Evolutionary conservation across 2,888 invertebrate genomes (phyloP).

Genomic region (Calameuta filiformis): DNA sequence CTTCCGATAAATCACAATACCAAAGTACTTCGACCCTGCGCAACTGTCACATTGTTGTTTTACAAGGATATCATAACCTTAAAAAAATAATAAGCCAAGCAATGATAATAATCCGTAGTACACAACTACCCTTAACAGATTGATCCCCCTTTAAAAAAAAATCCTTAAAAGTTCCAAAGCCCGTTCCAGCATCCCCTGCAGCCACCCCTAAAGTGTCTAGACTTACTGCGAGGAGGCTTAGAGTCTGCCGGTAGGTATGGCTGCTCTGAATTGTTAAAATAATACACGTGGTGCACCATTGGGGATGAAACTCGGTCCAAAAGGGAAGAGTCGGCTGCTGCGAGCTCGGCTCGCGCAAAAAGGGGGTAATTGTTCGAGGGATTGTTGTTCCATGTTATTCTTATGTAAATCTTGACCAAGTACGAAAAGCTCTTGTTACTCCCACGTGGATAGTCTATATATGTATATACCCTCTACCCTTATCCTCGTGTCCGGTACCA

Average conservation of each 20-base stretch:
- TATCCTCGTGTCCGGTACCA: neutral
- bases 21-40: neutral
- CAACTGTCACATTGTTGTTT: neutral
- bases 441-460: neutral
- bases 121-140: neutral
- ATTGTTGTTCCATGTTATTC: slow-evolving; percentile 62
- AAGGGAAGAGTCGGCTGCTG: slow-evolving; percentile 16
- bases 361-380: slow-evolving; percentile 59
- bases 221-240: neutral
- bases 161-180: neutral
- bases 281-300: neutral
- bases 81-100: neutral
- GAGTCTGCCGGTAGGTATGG: neutral
- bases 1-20: neutral
- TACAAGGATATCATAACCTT: neutral
- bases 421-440: slow-evolving; percentile 13
- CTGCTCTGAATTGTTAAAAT: neutral
- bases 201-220: neutral
- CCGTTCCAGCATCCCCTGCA: neutral
- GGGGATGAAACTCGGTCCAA: slow-evolving; percentile 6
- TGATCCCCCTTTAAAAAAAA: neutral
- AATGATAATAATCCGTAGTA: neutral
- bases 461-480: neutral
- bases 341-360: slow-evolving; percentile 44
- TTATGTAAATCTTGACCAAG: slow-evolving; percentile 63